phyloP scores from a whole-genome alignment of 2,797 vertebrate genomes.

The Tragelaphus oryx region DNA sequence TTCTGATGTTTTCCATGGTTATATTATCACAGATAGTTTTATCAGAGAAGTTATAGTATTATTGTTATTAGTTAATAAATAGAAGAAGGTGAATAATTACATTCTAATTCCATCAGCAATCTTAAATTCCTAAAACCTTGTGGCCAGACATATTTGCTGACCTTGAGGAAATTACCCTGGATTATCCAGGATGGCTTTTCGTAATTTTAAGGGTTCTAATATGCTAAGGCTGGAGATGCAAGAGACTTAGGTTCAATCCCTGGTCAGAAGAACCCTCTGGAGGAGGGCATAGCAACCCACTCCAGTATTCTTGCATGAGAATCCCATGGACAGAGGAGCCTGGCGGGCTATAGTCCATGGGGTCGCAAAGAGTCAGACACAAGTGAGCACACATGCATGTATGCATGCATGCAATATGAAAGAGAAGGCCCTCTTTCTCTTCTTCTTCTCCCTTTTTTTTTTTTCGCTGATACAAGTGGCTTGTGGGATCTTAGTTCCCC shows the following conservation, averaged over 20 bases:
- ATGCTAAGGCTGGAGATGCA: background rate
- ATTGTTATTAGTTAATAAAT: background rate
- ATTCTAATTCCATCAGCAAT: background rate
- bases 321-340: background rate
- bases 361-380: background rate
- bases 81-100: background rate
- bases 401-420: background rate
- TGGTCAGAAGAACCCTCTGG: background rate
- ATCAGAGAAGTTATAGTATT: background rate
- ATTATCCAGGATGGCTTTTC: background rate
- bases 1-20: background rate
- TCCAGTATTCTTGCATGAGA: background rate
- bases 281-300: background rate
- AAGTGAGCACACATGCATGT: rapidly evolving
- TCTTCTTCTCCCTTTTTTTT: no score
- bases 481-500: background rate
- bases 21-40: background rate
- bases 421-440: background rate
- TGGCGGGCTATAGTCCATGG: background rate
- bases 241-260: background rate
- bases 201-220: background rate
- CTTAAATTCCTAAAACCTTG: background rate
- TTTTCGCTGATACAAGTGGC: background rate
- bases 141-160: background rate
- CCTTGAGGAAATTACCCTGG: background rate